Evolutionary conservation across 2,113 vertebrate genomes (phyloP), one percentile per base, ranked within the genome.

Genomic region (Oryzias curvinotus): DNA sequence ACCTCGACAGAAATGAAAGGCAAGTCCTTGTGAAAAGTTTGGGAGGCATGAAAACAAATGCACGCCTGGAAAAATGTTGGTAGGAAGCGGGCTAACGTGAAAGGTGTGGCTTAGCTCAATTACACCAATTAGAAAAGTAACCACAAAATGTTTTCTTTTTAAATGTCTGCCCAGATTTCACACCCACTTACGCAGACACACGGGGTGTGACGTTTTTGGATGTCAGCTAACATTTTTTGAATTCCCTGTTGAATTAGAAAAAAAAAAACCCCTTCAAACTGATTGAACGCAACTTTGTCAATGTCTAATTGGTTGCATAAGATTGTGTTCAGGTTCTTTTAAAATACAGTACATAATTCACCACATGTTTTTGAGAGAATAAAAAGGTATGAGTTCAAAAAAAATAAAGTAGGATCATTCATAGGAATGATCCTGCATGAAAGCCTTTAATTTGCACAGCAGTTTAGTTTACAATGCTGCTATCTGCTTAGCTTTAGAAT

Each of bases 1-100:
- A 87, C 82, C 57, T 63, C 45, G 66, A 71, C 82, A 78, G 81
- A 86, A 87, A 86, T 82, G 52, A 77, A 84, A 87, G 82, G 41
- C 83, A 87, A 64, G 77, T 68, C 59, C 67, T 58, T 88, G 86
- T 86, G 83, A 88, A 87, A 85, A 69, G 74, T 52, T 78, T 21
- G 61, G 56, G 52, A 80, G 72, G 83, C 77, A 87, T 61, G 79
- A 72, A 71, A 65, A 87, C 68, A 68, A 86, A 77, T 76, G 81
- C 52, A 57, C 71, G 58, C 65, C 72, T 18, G 67, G 7, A 26
- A 56, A 67, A 56, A 65, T 73, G 48, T 46, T 65, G 48, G 48
- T 17, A 52, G 44, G 45, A 65, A 75, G 75, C 36, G 21, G 58
- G 36, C 10, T 12, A 65, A 30, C 30, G 26, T 43, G 45, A 53